Evolutionary conservation across 2,888 invertebrate genomes (phyloP).

Genomic region (Desoria tigrina): DNA sequence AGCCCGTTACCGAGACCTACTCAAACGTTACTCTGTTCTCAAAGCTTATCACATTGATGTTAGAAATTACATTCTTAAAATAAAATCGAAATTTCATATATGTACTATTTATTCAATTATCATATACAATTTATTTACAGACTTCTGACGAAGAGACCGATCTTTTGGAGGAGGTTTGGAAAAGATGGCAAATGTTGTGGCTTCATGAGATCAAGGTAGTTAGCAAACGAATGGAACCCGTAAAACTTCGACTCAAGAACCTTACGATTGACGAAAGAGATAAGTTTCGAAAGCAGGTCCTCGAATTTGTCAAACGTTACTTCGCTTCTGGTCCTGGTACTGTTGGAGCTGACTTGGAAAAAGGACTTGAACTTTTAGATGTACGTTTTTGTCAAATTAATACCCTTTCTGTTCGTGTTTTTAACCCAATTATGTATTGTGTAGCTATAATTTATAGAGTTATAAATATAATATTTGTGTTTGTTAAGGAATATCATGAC

Average conservation of each 20-base stretch:
- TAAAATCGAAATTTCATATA: too few relatives aligned
- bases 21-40: too few relatives aligned
- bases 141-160: slow-evolving; percentile 63
- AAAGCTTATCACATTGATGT: too few relatives aligned
- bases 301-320: slow-evolving; percentile 72
- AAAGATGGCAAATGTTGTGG: slow-evolving; percentile 47
- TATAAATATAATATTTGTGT: slow-evolving; percentile 23
- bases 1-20: too few relatives aligned
- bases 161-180: slow-evolving; percentile 63
- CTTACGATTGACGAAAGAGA: slow-evolving; percentile 75
- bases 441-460: slow-evolving; percentile 4
- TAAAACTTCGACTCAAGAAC: slow-evolving; percentile 83
- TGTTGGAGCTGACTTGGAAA: slow-evolving; percentile 75
- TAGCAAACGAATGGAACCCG: slow-evolving; percentile 61
- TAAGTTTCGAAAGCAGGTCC: slow-evolving; percentile 65
- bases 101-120: too few relatives aligned
- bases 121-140: slow-evolving; percentile 55
- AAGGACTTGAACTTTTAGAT: slow-evolving; percentile 71
- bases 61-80: too few relatives aligned
- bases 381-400: slow-evolving; percentile 57
- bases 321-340: slow-evolving; percentile 76
- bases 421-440: neutral
- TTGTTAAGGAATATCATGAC: slow-evolving; percentile 64
- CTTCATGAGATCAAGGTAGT: slow-evolving; percentile 57
- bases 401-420: slow-evolving; percentile 23